phyloP scores from a whole-genome alignment of 2,113 vertebrate genomes.

The Siniperca chuatsi region DNA sequence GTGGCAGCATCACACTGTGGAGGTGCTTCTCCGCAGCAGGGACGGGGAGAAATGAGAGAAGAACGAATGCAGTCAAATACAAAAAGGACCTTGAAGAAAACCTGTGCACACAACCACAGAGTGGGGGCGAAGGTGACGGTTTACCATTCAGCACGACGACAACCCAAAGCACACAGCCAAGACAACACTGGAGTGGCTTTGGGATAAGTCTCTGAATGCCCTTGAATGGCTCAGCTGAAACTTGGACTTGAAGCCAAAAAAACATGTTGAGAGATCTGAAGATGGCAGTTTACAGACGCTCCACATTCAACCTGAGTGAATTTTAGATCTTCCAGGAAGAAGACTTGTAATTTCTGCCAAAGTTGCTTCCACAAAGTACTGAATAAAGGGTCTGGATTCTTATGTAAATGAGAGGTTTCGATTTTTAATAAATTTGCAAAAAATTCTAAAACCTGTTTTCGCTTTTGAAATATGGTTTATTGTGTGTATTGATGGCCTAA shows the following conservation, averaged over 20 bases:
- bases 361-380: not conserved
- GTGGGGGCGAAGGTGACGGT: not conserved
- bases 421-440: not conserved
- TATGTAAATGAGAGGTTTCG: not conserved
- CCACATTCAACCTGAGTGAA: not conserved
- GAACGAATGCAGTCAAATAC: not conserved
- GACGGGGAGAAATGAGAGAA: not conserved
- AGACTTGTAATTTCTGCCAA: not conserved
- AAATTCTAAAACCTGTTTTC: not conserved
- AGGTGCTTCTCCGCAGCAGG: not conserved
- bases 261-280: conserved; percentile 1
- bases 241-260: not conserved
- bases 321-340: not conserved
- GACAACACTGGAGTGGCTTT: not conserved
- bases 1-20: not conserved
- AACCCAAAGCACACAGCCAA: not conserved
- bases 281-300: not conserved
- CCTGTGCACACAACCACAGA: not conserved
- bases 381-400: not conserved
- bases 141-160: not conserved
- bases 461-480: not conserved
- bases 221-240: not conserved
- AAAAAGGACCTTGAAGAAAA: not conserved
- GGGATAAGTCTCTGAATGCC: not conserved
- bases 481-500: too few species aligned